Base-by-base conservation (phyloP, 1,140 invertebrate species). In the Cepaea nemoralis region DNA sequence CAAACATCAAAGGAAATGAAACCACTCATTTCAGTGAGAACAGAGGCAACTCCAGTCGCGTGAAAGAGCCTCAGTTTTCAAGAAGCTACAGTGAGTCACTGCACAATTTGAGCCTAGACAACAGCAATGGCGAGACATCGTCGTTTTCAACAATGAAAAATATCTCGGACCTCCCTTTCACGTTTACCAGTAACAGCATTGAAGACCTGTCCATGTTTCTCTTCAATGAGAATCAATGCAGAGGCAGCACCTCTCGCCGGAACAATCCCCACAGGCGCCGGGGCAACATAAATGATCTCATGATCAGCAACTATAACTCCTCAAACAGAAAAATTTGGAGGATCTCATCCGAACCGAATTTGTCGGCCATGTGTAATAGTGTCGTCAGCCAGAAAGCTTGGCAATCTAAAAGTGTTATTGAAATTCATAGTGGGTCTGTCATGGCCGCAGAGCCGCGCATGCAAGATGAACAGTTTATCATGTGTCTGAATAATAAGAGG, bases 81-180 rank as follows among this genome's bases (percentile, higher is more conserved):
- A 55, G 8, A 55, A 55, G 8, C 50, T 19, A 55, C 6, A 55
- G 50, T 19, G 2, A 22, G 2, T 55, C 50, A 19, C 22, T 2
- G 8, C 2, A 55, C 22, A 63, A 63, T 27, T 31, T 63, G n/a
- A 31, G 27, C 59, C n/a, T 31, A 6, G 27, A 31, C 59, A 1
- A 27, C 2, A 63, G 59, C 59, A 63, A 63, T 3, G 16, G n/a
- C 33, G n/a, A 63, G 2, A 31, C 5, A 19, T 63, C 59, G 2
- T 31, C 59, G 2, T 63, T 63, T 6, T 63, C 59, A 63, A 63
- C 59, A 31, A 63, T 63, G 59, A 63, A 27, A 63, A 63, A 63
- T 16, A 63, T 63, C 59, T 63, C 59, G 10, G 59, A 63, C 16
- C 22, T 63, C 6, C 59, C 59, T 1, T 63, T 31, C 27, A 63